Evolutionary conservation across 2,113 vertebrate species (phyloP).

Genomic region (Callipepla squamata): DNA sequence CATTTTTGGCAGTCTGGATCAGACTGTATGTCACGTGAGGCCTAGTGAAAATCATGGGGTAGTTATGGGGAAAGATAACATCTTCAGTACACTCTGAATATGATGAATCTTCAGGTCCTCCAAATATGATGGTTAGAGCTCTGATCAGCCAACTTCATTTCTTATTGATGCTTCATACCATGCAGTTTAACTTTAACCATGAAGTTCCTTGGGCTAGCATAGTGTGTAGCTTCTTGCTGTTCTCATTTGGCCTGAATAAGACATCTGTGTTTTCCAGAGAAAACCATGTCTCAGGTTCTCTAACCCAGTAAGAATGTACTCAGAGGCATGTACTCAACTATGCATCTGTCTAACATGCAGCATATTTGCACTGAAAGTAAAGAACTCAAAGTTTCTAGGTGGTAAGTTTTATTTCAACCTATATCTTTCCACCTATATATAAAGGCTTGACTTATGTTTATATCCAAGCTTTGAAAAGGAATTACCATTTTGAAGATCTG

Average conservation of each 20-base stretch:
- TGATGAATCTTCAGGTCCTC: neutral
- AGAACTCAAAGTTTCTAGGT: neutral
- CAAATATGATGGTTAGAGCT: neutral
- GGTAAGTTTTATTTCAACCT: neutral
- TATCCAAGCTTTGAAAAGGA: neutral
- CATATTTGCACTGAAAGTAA: neutral
- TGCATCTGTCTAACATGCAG: neutral
- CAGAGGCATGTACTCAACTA: accelerated
- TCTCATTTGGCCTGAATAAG: neutral
- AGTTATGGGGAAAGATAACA: neutral
- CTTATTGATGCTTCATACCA: neutral
- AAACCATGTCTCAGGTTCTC: neutral
- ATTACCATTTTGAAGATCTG: neutral
- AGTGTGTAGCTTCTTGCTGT: neutral
- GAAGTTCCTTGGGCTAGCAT: neutral
- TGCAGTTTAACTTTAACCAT: neutral
- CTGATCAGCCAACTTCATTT: neutral
- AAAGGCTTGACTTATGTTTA: neutral
- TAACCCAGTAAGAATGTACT: neutral
- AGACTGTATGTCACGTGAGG: neutral
- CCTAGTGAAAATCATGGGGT: neutral
- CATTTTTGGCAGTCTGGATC: neutral
- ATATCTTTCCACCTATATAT: neutral
- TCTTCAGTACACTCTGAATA: neutral
- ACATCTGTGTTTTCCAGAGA: neutral